Base-by-base conservation (phyloP, 1,140 invertebrate species). In the Drosophila bipectinata region DNA sequence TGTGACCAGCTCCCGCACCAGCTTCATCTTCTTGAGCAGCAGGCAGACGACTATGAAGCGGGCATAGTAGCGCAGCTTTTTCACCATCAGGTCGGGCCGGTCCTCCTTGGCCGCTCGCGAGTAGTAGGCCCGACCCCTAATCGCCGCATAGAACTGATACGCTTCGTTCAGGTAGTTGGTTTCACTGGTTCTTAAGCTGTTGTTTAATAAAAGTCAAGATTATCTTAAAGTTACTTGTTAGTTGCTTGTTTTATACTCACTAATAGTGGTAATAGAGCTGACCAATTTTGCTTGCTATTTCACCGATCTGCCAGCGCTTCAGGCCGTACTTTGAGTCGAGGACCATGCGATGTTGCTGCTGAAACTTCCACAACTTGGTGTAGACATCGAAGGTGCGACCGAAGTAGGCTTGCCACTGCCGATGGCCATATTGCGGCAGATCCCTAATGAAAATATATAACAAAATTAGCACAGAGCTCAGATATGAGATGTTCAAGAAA, bases 251-350 rank as follows among this genome's bases (percentile, higher is more conserved):
- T 44, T 15, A 6, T 56, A 94, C 96, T 96, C 93, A 98, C 97
- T 99, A 99, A 92, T 99, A 99, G 93, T 99, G 98, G 92, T 99
- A 99, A 93, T 99, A 99, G 15, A 99, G 95, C 93, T 99, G 98
- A 69, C 98, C 98, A 92, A 99, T 99, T 94, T 99, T 99, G 9
- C 98, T 99, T 10, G 98, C 98, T 71, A 99, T 98, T 93, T 99
- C 98, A 52, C 98, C 98, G 82, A 99, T 99, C 93, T 99, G 98
- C 98, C 98, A 99, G 75, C 98, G 93, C 88, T 99, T 99, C 72
- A 99, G 93, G 15, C 97, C 97, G 93, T 99, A 99, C 93, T 98
- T 98, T 71, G 94, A 95, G 92, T 99, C 98, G 57, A 99, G 93
- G 72, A 98, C 94, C 92, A 94, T 95, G 92, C 98, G 95, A 93